Conservation (phyloP, 2,113 vertebrate species). For the Apistogramma diplotaenia region DNA sequence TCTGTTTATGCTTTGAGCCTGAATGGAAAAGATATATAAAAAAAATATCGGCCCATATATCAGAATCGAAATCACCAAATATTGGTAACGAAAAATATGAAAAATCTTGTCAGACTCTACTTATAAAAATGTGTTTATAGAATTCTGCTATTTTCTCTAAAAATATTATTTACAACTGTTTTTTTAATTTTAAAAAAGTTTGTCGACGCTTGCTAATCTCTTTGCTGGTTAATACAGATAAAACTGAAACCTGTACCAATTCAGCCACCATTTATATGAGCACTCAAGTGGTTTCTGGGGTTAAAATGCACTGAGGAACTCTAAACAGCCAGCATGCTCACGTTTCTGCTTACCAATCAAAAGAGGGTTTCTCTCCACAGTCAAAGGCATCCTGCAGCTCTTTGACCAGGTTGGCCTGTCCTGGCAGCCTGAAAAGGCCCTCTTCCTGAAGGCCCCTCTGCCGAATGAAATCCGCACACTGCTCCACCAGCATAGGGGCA, state of each 20-base stretch:
- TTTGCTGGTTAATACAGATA: not conserved
- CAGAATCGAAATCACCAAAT: no score
- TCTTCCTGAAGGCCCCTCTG: conserved; percentile 90
- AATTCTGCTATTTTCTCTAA: no score
- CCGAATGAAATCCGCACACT: conserved; percentile 96
- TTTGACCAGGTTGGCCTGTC: conserved; percentile 96
- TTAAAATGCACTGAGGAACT: conserved; percentile 9
- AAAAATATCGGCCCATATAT: no score
- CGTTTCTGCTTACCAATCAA: conserved; percentile 85
- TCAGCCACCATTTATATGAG: not conserved
- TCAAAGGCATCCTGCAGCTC: conserved; percentile 97
- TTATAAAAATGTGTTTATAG: not conserved
- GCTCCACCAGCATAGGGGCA: conserved; percentile 95
- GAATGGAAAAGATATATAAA: no score
- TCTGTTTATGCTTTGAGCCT: no score
- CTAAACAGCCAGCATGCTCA: not conserved
- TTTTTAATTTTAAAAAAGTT: no score
- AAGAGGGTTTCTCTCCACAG: conserved; percentile 94
- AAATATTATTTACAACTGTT: no score
- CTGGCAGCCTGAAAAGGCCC: conserved; percentile 91
- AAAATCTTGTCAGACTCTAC: no score
- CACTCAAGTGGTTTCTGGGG: not conserved
- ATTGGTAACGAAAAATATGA: no score
- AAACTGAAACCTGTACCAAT: not conserved
- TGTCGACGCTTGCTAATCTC: not conserved